Percentiles rank a stretch among this genome's conserved stretches.
Conservation (phyloP, 2,888 invertebrate genomes). For the Iphiclides podalirius region DNA sequence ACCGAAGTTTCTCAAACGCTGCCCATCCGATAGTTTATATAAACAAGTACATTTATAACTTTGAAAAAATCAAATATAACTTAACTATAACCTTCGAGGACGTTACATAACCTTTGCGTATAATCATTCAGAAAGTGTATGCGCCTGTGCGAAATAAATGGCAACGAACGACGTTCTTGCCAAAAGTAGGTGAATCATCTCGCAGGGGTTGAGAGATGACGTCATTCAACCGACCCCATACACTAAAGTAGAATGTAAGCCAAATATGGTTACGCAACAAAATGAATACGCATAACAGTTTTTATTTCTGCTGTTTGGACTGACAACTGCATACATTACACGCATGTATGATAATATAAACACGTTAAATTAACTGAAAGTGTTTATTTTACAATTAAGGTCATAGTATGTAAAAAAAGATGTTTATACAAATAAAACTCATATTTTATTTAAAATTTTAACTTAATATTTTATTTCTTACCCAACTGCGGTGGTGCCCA, state of each 20-base stretch:
- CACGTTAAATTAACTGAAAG: not conserved
- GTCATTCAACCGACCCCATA: slow-evolving; percentile 42
- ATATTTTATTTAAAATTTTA: too few relatives aligned
- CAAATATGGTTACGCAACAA: slow-evolving; percentile 55
- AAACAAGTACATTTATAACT: too few relatives aligned
- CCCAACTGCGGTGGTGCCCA: too few relatives aligned
- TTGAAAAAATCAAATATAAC: too few relatives aligned
- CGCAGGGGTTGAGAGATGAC: slow-evolving; percentile 53
- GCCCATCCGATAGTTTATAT: too few relatives aligned
- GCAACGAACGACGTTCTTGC: slow-evolving; percentile 27
- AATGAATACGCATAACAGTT: slow-evolving; percentile 20
- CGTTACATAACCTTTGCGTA: too few relatives aligned
- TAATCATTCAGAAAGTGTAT: slow-evolving; percentile 17
- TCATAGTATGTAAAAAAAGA: slow-evolving; percentile 17
- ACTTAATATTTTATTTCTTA: too few relatives aligned
- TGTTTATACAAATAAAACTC: too few relatives aligned
- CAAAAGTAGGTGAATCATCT: slow-evolving; percentile 56
- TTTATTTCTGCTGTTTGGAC: slow-evolving; percentile 9
- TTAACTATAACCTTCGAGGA: too few relatives aligned
- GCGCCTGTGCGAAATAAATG: slow-evolving; percentile 33
- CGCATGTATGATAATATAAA: not conserved
- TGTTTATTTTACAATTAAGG: slow-evolving; percentile 24
- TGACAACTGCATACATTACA: slow-evolving; percentile 14
- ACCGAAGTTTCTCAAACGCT: too few relatives aligned
- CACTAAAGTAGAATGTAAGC: slow-evolving; percentile 54